Base-by-base conservation (phyloP, 2,113 vertebrate genomes). In the Dicerorhinus sumatrensis region DNA sequence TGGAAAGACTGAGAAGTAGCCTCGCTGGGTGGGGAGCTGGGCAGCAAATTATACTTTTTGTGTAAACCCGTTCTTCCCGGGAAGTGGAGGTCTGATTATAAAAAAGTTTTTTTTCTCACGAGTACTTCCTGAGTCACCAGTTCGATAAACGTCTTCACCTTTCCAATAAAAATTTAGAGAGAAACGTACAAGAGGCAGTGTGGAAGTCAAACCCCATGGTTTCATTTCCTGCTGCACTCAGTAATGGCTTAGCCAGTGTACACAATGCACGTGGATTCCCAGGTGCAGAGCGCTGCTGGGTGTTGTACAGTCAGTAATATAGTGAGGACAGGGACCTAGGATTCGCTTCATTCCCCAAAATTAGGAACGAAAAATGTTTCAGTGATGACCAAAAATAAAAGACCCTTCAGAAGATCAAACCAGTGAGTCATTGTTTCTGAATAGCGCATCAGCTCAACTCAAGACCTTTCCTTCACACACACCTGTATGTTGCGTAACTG, bases 241-340 rank as follows among this genome's bases (percentile, higher is more conserved):
- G 0, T 56, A 0, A 2, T 5, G 39, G 2, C 51, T 20, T 21
- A 8, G 60, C 42, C 48, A 1, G n/a, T 5, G 27, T 2, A 0
- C 36, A 14, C 27, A 0, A 2, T 9, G 2, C 16, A 8, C 8
- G 1, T 12, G 13, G 54, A 17, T 0, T 1, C 6, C 58, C 31
- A 17, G 42, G 11, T 4, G 2, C 10, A 54, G 56, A 8, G 1
- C 29, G 5, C 14, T 1, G 36, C 56, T 20, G 31, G 9, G 0
- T 14, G 73, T 0, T 5, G 0, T 29, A 25, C 0, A 2, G 48
- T 39, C 48, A 3, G 17, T 16, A 2, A 1, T 8, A 0, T 12
- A 0, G 42, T 3, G 54, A 84, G 85, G 18, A 2, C 0, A 23
- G 6, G 2, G 6, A 20, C 62, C 77, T 1, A 0, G 21, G 29